A percentile compares a stretch with the other conserved stretches of the same genome.
phyloP scores from a whole-genome alignment of 1,140 invertebrate genomes.

The Ylistrum balloti region DNA sequence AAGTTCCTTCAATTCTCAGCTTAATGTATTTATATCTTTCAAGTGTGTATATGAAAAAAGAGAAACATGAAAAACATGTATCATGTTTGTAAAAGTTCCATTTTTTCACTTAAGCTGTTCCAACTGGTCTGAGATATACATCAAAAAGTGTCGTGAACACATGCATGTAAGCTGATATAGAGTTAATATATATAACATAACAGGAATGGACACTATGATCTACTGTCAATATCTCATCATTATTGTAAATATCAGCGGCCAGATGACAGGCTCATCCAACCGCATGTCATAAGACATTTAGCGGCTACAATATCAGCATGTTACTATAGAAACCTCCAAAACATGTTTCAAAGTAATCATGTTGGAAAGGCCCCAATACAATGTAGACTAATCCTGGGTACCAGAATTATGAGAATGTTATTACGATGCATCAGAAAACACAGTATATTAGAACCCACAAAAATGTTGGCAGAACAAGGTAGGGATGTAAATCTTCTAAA shows the following conservation, averaged over 20 bases:
- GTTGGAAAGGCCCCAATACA: neutral
- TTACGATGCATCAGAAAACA: neutral
- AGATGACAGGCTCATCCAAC: neutral
- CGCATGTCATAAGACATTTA: neutral
- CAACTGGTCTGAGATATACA: too few species aligned
- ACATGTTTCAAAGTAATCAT: neutral
- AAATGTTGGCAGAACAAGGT: neutral
- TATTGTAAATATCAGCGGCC: neutral
- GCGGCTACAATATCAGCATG: neutral
- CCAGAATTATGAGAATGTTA: constrained; percentile 3
- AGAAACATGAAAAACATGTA: too few species aligned
- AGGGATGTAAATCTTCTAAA: neutral
- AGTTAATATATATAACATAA: neutral
- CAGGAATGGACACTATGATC: neutral
- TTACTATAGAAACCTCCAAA: constrained; percentile 2
- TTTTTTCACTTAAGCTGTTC: too few species aligned
- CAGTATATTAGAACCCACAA: neutral
- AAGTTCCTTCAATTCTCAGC: too few species aligned
- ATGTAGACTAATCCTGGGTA: neutral
- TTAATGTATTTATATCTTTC: too few species aligned
- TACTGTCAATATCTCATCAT: neutral
- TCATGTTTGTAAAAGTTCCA: too few species aligned
- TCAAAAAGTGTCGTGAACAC: too few species aligned
- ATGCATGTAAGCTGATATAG: neutral
- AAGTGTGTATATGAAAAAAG: too few species aligned